Conservation (phyloP, 1,140 invertebrate species). For the Cotesia glomerata region DNA sequence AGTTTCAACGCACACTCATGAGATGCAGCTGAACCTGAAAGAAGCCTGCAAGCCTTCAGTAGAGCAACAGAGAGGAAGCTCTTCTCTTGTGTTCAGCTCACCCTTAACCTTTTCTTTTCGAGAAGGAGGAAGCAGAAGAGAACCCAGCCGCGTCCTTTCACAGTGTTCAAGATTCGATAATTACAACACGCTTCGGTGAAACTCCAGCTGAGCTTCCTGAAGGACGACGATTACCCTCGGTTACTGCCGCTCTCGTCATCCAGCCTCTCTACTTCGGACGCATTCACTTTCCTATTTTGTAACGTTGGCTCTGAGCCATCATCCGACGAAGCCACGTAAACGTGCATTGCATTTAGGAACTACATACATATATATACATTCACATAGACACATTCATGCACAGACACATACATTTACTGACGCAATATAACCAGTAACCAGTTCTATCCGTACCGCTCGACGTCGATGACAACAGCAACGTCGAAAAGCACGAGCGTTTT, state of each 20-base stretch:
- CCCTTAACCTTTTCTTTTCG: too few relatives aligned
- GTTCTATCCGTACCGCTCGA: neutral
- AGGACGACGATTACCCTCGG: conserved; percentile 12
- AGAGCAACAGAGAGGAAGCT: too few relatives aligned
- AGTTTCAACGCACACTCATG: too few relatives aligned
- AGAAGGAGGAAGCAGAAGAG: too few relatives aligned
- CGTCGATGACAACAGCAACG: conserved; percentile 3
- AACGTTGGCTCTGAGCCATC: neutral
- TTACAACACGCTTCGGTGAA: conserved; percentile 7
- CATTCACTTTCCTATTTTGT: neutral
- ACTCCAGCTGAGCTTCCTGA: conserved; percentile 6
- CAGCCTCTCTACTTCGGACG: neutral
- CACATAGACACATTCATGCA: too few relatives aligned
- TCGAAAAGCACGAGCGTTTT: neutral
- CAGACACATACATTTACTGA: too few relatives aligned
- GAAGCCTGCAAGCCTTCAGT: too few relatives aligned
- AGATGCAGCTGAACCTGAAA: too few relatives aligned
- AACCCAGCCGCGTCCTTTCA: neutral
- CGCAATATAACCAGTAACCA: neutral
- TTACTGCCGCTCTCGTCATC: neutral
- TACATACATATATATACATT: too few relatives aligned
- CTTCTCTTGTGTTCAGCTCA: too few relatives aligned
- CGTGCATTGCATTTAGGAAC: conserved; percentile 6
- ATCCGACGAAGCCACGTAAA: conserved; percentile 9
- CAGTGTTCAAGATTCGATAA: conserved; percentile 12